Percentiles rank a stretch among this genome's conserved stretches.
Evolutionary conservation across 2,888 invertebrate genomes (phyloP).

Genomic region (Chorisops tibialis): DNA sequence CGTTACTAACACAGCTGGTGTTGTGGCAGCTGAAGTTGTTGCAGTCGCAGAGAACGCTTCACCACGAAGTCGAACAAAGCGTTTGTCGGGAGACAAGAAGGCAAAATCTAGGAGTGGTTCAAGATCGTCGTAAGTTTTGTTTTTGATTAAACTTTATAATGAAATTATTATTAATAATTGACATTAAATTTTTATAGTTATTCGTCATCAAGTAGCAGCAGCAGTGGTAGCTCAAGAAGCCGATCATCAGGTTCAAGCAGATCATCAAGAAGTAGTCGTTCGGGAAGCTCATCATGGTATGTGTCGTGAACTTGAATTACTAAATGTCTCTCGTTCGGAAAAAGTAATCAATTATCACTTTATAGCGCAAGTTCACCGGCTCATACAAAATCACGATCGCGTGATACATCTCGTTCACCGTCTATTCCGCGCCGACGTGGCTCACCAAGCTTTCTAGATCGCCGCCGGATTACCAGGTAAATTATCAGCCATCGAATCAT

Average conservation of each 20-base stretch:
- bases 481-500: constrained; percentile 1
- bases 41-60: constrained; percentile 32
- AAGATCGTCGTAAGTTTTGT: constrained; percentile 47
- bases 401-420: constrained; percentile 66
- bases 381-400: constrained; percentile 39
- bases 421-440: constrained; percentile 90
- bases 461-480: constrained; percentile 93
- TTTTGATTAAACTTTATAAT: neutral
- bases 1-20: constrained; percentile 34
- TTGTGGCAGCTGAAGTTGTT: constrained; percentile 37
- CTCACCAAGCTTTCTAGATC: constrained; percentile 90
- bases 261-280: constrained; percentile 46
- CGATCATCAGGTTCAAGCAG: constrained; percentile 47
- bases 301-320: constrained; percentile 22
- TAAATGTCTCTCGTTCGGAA: neutral
- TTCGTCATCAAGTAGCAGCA: constrained; percentile 46
- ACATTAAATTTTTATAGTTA: constrained; percentile 31
- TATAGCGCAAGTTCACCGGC: constrained; percentile 41
- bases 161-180: neutral
- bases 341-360: neutral
- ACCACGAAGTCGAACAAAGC: constrained; percentile 45
- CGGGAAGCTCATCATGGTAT: constrained; percentile 47
- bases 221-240: constrained; percentile 47
- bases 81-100: neutral
- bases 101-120: constrained; percentile 53